Percentiles rank a stretch among this genome's conserved stretches.
phyloP scores from a whole-genome alignment of 2,113 vertebrate genomes.

The Xerus inauris region DNA sequence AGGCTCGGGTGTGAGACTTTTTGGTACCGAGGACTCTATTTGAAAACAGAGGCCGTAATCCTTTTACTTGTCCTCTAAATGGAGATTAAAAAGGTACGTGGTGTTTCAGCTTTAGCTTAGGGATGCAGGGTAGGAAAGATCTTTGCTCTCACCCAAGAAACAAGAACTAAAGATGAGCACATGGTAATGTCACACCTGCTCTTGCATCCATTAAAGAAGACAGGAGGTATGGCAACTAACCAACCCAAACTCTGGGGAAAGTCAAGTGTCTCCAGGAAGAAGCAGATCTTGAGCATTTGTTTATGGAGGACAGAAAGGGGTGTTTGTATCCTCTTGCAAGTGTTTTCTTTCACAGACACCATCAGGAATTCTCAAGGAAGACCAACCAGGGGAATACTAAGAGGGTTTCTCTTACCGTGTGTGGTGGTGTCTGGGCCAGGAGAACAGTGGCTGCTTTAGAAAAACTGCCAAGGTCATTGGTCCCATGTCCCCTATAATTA shows the following conservation, averaged over 20 bases:
- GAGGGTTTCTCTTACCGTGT: background rate
- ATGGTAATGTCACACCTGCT: background rate
- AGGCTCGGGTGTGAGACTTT: background rate
- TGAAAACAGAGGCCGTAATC: background rate
- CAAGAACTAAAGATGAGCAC: background rate
- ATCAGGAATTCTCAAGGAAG: background rate
- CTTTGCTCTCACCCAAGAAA: rapidly evolving
- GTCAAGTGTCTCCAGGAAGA: background rate
- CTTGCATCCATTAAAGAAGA: background rate
- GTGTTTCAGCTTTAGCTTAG: background rate
- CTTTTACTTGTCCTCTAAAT: background rate
- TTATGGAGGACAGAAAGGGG: background rate
- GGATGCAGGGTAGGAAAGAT: background rate
- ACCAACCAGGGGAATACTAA: background rate
- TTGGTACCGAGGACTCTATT: background rate
- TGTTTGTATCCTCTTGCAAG: background rate
- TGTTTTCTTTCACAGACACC: background rate
- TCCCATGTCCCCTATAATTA: background rate
- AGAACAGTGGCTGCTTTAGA: background rate
- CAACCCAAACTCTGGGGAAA: background rate
- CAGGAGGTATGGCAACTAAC: background rate
- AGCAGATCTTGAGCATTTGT: background rate
- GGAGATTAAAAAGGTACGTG: background rate
- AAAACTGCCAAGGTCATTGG: background rate
- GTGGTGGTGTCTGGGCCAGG: rapidly evolving